A percentile compares a stretch with the other conserved stretches of the same genome.
Evolutionary conservation across 2,113 vertebrate genomes (phyloP).

Genomic region (Tympanuchus pallidicinctus): DNA sequence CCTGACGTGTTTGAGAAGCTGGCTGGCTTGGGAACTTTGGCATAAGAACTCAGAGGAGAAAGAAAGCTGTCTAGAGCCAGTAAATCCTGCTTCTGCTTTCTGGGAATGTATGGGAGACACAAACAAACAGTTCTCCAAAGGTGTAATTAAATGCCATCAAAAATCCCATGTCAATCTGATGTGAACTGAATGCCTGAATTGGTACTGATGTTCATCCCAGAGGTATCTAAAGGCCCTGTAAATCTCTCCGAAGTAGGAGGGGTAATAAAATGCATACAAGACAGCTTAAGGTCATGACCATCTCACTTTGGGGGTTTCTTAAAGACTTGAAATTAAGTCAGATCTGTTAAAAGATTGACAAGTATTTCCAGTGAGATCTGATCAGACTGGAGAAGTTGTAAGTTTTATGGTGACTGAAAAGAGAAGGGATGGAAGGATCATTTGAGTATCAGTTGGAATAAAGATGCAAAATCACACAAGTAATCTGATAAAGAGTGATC

Average conservation of each 20-base stretch:
- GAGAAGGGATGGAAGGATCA: background rate
- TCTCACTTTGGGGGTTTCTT: background rate
- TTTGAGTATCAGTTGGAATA: background rate
- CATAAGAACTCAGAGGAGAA: background rate
- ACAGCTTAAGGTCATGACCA: background rate
- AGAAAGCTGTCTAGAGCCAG: background rate
- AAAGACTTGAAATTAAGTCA: background rate
- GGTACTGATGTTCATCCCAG: background rate
- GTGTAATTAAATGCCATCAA: background rate
- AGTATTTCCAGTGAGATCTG: background rate
- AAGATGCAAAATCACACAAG: background rate
- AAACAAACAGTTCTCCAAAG: background rate
- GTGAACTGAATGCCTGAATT: background rate
- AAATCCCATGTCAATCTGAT: background rate
- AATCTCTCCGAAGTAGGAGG: background rate
- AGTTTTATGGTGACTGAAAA: background rate
- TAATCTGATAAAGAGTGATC: background rate
- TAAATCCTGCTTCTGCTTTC: background rate
- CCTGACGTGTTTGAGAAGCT: background rate
- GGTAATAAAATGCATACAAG: background rate
- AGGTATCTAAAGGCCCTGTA: background rate
- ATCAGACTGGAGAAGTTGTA: background rate
- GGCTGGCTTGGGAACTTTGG: background rate
- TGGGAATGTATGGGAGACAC: background rate
- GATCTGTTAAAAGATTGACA: background rate